Evolutionary conservation across 2,797 vertebrate genomes (phyloP), one percentile per base, ranked within the genome.

Genomic region (Oreochromis grahami): DNA sequence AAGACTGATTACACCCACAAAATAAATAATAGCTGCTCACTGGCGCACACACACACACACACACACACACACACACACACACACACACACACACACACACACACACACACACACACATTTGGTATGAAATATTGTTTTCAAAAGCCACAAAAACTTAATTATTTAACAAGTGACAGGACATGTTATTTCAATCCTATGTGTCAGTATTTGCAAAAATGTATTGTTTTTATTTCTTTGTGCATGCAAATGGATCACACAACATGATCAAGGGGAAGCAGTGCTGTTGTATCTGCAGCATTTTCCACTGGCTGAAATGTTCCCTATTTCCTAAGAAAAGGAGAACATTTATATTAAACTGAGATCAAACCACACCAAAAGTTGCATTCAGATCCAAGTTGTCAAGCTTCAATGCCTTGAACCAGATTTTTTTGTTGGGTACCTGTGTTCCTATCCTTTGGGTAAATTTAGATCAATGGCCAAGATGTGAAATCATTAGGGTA

Each of bases 1-100:
- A 60, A 77, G 53, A 84, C 34, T 79, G 79, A 91, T 89, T 86
- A 86, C 41, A 43, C 34, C 63, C 34, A 63, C 12, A 3, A 72
- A 43, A 45, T 26, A 43, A 70, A 15, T 70, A 70, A 45, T 2
- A 29, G 14, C 8, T 43, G 36, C 63, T 5, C 56, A 34, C 8
- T 5, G 14, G 11, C 55, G 8, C 53, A 26, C 52, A 55, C 53
- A 55, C 24, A 55, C 52, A 55, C 14, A 45, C 3, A 29, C 13
- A 29, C 29, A 2, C 53, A 26, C 52, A 55, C 53, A 55, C 24
- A 55, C 52, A 55, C 14, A 45, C 3, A 29, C 13, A 29, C 29
- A 29, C 53, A 26, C 52, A 55, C 53, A 55, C 24, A 55, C 52
- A 55, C 14, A 45, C 3, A 29, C 13, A 29, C 29, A 32, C 53